Percentiles rank a stretch among this genome's conserved stretches.
Evolutionary conservation across 1,140 invertebrate genomes (phyloP).

Genomic region (Stegodyphus mimosarum): DNA sequence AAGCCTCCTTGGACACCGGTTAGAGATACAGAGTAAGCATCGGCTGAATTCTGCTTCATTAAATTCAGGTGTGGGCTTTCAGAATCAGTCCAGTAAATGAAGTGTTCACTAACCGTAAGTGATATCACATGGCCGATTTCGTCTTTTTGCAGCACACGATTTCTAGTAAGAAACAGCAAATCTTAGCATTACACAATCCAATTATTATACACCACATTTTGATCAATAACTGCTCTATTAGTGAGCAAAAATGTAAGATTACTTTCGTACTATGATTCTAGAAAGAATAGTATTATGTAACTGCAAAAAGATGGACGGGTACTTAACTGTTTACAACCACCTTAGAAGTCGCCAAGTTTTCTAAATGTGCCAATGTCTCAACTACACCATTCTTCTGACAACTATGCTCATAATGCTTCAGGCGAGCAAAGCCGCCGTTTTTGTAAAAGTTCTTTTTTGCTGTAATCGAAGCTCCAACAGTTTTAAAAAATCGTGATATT

Average conservation of each 20-base stretch:
- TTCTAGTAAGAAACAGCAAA: background rate
- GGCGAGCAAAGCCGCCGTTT: no score
- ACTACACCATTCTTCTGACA: no score
- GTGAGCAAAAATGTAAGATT: background rate
- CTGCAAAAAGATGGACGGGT: no score
- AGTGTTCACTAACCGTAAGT: slow-evolving; percentile 67
- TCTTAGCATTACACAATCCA: background rate
- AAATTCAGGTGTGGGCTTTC: slow-evolving; percentile 52
- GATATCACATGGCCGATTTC: slow-evolving; percentile 54
- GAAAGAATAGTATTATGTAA: no score
- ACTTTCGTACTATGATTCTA: no score
- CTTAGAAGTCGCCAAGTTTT: no score
- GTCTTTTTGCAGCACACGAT: background rate
- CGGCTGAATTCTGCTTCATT: background rate
- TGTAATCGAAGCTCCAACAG: no score
- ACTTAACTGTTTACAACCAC: no score
- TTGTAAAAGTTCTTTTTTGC: no score
- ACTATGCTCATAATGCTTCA: no score
- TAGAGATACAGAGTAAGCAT: background rate
- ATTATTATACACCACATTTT: background rate
- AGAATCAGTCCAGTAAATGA: slow-evolving; percentile 69
- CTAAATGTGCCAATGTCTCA: no score
- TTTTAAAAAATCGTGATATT: no score
- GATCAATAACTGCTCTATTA: background rate
- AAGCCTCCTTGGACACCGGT: background rate